Percentiles rank a stretch among this genome's conserved stretches.
These are phyloP conservation scores for Henicopernis longicauda DNA, from an alignment of 2,113 vertebrate genomes.

Conservation along the genomic window DNA sequence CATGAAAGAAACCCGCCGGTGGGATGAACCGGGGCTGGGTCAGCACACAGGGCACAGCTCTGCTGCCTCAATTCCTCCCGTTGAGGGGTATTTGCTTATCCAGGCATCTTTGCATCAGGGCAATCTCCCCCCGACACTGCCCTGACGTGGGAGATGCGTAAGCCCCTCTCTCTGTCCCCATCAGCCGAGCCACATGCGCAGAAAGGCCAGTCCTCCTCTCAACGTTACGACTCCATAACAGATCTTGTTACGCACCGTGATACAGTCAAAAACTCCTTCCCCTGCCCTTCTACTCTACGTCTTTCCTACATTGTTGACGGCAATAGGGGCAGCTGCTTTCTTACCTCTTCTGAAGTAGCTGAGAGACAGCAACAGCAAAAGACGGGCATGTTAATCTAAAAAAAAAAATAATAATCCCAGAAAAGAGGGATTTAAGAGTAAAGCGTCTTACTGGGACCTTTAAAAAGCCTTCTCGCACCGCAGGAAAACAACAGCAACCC, in stretches of 20 bases:
- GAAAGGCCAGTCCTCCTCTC: not conserved
- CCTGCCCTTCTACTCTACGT: not conserved
- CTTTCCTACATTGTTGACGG: not conserved
- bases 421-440: not conserved
- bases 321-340: not conserved
- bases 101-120: not conserved
- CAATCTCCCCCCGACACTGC: not conserved
- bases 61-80: not conserved
- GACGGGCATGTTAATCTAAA: not conserved
- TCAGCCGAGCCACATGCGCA: not conserved
- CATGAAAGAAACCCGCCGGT: not conserved
- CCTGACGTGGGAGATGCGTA: fast-evolving
- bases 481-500: not conserved
- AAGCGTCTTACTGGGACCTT: not conserved
- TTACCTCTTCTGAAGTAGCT: not conserved
- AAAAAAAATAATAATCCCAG: not conserved
- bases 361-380: not conserved
- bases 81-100: not conserved
- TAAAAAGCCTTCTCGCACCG: not conserved
- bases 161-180: no score
- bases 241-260: no score
- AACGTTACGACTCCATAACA: not conserved
- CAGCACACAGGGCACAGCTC: not conserved
- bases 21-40: not conserved
- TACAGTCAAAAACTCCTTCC: not conserved